Conservation (phyloP, 2,113 vertebrate species). For the Orientallactaga bullata region DNA sequence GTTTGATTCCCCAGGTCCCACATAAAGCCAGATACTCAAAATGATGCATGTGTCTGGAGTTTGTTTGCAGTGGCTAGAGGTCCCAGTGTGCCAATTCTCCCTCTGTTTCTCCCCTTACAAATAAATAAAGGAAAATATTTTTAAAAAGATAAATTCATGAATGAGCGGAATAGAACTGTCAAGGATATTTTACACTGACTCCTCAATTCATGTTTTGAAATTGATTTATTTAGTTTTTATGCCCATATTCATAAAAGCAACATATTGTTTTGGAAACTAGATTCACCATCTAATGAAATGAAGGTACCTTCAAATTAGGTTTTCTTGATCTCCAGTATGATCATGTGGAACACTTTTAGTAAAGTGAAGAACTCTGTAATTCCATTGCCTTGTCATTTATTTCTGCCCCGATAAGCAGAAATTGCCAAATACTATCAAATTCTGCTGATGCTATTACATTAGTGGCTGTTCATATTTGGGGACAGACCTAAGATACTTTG, state of each 20-base stretch:
- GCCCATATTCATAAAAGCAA: neutral
- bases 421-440: constrained; percentile 74
- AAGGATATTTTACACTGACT: constrained; percentile 15
- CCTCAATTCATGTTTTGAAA: constrained; percentile 43
- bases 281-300: constrained; percentile 28
- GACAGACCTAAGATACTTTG: neutral
- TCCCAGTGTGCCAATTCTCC: too few species aligned
- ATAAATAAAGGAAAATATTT: too few species aligned
- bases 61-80: too few species aligned
- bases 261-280: constrained; percentile 44
- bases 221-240: constrained; percentile 63
- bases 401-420: constrained; percentile 73
- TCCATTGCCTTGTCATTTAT: constrained; percentile 68
- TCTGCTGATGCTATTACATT: constrained; percentile 44
- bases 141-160: constrained; percentile 55
- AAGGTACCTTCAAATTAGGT: neutral
- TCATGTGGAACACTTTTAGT: constrained; percentile 49
- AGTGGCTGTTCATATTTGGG: constrained; percentile 8
- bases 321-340: constrained; percentile 45
- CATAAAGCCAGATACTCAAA: too few species aligned
- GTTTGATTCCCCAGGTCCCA: too few species aligned
- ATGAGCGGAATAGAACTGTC: neutral
- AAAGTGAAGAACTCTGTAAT: constrained; percentile 66
- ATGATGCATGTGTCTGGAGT: too few species aligned
- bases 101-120: too few species aligned